Evolutionary conservation across 2,888 invertebrate species (phyloP).

Genomic region (Limnephilus auricula): DNA sequence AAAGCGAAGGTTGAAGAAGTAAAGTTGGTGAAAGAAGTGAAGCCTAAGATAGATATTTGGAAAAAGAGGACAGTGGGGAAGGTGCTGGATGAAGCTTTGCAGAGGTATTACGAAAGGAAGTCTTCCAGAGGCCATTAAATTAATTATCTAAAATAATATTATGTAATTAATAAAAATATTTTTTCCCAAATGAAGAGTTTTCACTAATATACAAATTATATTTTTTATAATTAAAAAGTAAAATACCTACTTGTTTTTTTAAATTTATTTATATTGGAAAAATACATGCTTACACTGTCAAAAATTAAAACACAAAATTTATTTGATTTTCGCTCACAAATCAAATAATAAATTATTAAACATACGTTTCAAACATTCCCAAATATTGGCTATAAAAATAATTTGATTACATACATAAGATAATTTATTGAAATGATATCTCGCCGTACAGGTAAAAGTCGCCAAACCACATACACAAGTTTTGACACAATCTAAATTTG

Average conservation of each 20-base stretch:
- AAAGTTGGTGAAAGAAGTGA: conserved; percentile 67
- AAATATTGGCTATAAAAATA: background rate
- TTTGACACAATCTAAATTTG: too few species aligned
- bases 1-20: conserved; percentile 65
- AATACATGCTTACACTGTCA: background rate
- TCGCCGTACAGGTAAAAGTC: too few species aligned
- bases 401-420: background rate
- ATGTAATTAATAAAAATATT: background rate
- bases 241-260: background rate
- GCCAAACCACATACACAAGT: too few species aligned
- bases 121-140: conserved; percentile 72
- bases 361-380: background rate
- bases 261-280: background rate
- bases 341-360: background rate
- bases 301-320: background rate
- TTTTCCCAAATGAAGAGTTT: background rate
- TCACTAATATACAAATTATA: background rate
- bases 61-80: conserved; percentile 90
- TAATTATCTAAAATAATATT: background rate
- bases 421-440: background rate
- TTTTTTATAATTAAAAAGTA: background rate
- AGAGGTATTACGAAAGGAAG: conserved; percentile 87
- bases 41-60: conserved; percentile 85
- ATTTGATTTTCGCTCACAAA: background rate
- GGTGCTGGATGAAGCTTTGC: conserved; percentile 85